These are phyloP conservation scores for Acleris sparsana DNA, from an alignment of 2,888 invertebrate genomes.

Conservation along the genomic window DNA sequence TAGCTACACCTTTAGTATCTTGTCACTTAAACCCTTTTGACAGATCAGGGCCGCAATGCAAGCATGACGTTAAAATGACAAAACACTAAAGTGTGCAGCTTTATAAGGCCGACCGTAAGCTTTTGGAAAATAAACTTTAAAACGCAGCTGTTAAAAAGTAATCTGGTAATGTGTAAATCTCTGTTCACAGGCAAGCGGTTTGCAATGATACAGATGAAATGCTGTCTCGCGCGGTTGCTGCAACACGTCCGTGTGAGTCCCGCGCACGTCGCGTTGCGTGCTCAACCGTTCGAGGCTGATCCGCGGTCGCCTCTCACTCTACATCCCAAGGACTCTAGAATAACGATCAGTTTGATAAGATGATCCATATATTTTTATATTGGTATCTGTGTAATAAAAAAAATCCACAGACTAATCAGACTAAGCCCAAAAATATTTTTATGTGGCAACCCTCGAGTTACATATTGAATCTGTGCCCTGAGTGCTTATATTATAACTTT, in stretches of 20 bases:
- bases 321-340: constrained; percentile 66
- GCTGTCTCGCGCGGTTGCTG: constrained; percentile 64
- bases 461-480: too few relatives aligned
- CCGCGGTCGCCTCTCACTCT: constrained; percentile 69
- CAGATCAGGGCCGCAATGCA: too few relatives aligned
- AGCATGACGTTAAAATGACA: too few relatives aligned
- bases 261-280: constrained; percentile 45
- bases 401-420: too few relatives aligned
- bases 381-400: not conserved
- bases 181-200: constrained; percentile 69
- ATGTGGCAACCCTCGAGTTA: too few relatives aligned
- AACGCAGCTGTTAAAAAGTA: too few relatives aligned
- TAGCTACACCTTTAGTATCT: too few relatives aligned
- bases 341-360: constrained; percentile 67
- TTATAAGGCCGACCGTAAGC: not conserved
- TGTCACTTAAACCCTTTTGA: too few relatives aligned
- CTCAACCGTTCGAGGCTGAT: constrained; percentile 65
- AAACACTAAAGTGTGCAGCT: too few relatives aligned
- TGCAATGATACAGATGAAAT: constrained; percentile 77
- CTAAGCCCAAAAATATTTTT: too few relatives aligned
- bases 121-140: too few relatives aligned
- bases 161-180: not conserved
- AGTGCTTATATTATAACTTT: too few relatives aligned
- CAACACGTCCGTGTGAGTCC: constrained; percentile 55
- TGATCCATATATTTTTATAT: constrained; percentile 34